Evolutionary conservation across 2,888 invertebrate species (phyloP).

Genomic region (Acholoe squamosa): DNA sequence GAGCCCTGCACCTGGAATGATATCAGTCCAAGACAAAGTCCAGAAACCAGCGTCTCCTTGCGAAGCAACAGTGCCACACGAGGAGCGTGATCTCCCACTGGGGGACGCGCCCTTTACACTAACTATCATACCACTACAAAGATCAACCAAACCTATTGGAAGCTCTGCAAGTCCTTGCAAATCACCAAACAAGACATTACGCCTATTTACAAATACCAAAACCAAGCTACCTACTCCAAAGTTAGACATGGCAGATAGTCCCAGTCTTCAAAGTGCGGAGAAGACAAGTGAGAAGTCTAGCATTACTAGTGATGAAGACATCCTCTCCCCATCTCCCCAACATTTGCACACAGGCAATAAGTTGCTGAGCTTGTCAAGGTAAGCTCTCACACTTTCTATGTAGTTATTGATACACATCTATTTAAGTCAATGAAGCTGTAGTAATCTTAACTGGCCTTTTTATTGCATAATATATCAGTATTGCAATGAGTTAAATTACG

Average conservation of each 20-base stretch:
- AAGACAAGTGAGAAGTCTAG: too few species aligned
- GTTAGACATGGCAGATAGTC: too few species aligned
- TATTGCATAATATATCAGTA: too few species aligned
- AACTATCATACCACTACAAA: too few species aligned
- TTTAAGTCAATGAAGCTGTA: neutral
- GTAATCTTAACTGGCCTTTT: too few species aligned
- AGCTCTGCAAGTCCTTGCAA: neutral
- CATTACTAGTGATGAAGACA: neutral
- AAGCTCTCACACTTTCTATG: neutral
- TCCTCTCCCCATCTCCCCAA: conserved; percentile 38
- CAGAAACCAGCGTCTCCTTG: too few species aligned
- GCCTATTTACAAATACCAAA: neutral
- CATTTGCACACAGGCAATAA: neutral
- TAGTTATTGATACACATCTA: neutral
- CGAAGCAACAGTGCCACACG: too few species aligned
- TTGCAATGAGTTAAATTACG: too few species aligned
- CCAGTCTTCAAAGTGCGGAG: neutral
- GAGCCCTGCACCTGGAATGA: too few species aligned
- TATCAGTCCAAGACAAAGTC: too few species aligned
- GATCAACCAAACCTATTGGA: neutral
- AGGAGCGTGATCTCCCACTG: too few species aligned
- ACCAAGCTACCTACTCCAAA: neutral
- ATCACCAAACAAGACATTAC: neutral
- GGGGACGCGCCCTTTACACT: too few species aligned
- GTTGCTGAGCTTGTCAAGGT: neutral